Evolutionary conservation across 2,888 invertebrate species (phyloP).

Genomic region (Deilephila porcellus): DNA sequence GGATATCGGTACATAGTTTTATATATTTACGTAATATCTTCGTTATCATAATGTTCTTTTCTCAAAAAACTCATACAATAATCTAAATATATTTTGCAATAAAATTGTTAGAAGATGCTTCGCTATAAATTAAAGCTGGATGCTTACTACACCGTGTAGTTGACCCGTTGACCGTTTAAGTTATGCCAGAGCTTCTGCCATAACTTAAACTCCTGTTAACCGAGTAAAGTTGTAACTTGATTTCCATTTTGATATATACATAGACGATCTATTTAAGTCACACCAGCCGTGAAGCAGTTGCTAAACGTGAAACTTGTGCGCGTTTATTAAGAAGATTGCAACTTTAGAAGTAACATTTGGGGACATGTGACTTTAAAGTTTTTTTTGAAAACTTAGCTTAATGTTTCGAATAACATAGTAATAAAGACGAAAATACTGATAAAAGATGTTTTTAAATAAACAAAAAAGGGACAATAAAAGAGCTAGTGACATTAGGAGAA

Average conservation of each 20-base stretch:
- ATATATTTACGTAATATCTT: too few species aligned
- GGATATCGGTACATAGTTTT: too few species aligned
- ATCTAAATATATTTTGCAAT: background rate
- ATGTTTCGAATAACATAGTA: too few species aligned
- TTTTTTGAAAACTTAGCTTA: too few species aligned
- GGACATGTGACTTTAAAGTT: background rate
- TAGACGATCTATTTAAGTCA: conserved; percentile 1
- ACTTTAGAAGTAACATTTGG: background rate
- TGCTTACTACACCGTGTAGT: background rate
- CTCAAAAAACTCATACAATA: too few species aligned
- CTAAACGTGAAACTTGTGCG: background rate
- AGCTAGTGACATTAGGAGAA: too few species aligned
- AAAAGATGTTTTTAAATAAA: too few species aligned
- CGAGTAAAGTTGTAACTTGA: conserved; percentile 1
- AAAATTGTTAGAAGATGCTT: background rate
- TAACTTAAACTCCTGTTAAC: background rate
- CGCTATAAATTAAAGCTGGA: background rate
- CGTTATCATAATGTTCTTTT: too few species aligned
- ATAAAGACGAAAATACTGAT: too few species aligned
- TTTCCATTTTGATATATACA: background rate
- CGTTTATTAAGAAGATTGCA: background rate
- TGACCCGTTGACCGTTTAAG: background rate
- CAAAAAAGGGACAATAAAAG: too few species aligned
- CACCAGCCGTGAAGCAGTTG: background rate
- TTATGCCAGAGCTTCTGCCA: conserved; percentile 2